Percentiles rank a stretch among this genome's conserved stretches.
These are phyloP conservation scores for Lagenorhynchus albirostris DNA, from an alignment of 2,113 vertebrate species.

Conservation along the genomic window DNA sequence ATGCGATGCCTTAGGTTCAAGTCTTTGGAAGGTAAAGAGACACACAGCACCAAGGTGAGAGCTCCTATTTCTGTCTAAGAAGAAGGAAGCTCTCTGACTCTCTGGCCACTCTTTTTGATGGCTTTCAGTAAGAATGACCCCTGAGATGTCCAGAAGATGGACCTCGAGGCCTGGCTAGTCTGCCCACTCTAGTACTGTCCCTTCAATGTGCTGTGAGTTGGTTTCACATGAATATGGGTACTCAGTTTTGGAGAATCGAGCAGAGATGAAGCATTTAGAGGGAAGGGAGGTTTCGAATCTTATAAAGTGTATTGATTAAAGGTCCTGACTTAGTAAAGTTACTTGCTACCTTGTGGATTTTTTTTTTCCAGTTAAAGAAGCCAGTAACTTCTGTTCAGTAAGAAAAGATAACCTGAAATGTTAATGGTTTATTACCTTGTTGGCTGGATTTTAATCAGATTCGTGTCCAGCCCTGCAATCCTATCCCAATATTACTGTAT, in stretches of 20 bases:
- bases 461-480: background rate
- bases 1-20: background rate
- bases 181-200: background rate
- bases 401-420: background rate
- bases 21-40: background rate
- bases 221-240: rapidly evolving
- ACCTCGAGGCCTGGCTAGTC: too few species aligned
- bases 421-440: background rate
- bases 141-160: background rate
- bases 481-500: background rate
- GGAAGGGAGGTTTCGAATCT: background rate
- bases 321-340: background rate
- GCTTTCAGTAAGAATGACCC: background rate
- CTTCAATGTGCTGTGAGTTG: rapidly evolving
- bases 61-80: background rate
- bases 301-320: background rate
- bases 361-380: background rate
- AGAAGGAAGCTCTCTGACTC: background rate
- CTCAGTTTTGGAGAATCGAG: background rate
- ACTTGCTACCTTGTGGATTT: background rate
- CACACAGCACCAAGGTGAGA: background rate
- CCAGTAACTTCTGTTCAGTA: background rate
- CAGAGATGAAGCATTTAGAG: background rate
- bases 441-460: background rate
- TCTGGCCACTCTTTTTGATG: too few species aligned